Conservation (phyloP, 2,113 vertebrate genomes). For the Leucosticte australis region DNA sequence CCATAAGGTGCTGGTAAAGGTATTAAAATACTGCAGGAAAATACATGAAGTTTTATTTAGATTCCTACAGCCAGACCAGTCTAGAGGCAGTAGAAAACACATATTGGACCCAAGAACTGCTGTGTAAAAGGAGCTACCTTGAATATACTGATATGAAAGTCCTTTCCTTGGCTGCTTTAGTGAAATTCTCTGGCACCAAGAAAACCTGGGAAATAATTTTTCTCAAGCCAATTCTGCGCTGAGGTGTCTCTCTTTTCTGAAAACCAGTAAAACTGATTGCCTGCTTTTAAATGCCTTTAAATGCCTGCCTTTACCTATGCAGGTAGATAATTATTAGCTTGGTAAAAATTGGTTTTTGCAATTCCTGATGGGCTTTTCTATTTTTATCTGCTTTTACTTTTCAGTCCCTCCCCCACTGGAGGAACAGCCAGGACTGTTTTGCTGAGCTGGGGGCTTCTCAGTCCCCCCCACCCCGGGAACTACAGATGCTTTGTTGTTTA, state of each 20-base stretch:
- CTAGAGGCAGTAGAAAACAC: neutral
- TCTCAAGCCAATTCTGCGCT: neutral
- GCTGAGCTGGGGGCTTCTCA: neutral
- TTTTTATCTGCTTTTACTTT: conserved; percentile 3
- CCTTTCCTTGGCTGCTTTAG: neutral
- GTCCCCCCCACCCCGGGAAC: fast-evolving
- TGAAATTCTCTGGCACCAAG: neutral
- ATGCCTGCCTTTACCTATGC: neutral
- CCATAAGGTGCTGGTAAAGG: neutral
- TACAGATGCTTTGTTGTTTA: conserved; percentile 34
- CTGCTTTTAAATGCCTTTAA: neutral
- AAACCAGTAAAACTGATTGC: neutral
- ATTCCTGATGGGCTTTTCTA: neutral
- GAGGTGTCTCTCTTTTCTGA: neutral
- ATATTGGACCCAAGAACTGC: neutral
- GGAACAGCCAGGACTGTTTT: neutral
- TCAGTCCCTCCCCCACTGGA: neutral
- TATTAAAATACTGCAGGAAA: neutral
- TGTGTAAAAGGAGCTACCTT: neutral
- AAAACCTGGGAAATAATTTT: neutral
- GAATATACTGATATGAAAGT: neutral
- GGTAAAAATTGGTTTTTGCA: neutral
- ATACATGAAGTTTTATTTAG: neutral
- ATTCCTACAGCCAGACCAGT: neutral
- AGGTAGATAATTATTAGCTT: neutral